Percentiles rank a stretch among this genome's conserved stretches.
These are phyloP conservation scores for Mormyrus proboscirostris DNA, from an alignment of 2,797 vertebrate genomes.

Conservation along the genomic window DNA sequence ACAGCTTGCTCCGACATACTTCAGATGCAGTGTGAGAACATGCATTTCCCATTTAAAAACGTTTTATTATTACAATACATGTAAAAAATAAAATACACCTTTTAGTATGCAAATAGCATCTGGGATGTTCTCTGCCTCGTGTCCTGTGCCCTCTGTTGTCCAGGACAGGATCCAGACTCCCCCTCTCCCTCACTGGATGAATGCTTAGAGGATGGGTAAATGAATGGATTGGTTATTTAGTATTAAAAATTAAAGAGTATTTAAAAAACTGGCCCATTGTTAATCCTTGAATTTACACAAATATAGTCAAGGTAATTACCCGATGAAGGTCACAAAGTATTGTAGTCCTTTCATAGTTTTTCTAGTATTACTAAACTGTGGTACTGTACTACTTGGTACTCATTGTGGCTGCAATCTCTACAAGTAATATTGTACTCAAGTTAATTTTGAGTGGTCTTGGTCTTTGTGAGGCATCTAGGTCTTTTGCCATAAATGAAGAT, in stretches of 20 bases:
- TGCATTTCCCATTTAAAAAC: constrained; percentile 54
- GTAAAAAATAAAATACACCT: neutral
- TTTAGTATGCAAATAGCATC: neutral
- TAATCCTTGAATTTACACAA: neutral
- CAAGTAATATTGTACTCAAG: neutral
- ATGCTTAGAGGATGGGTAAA: neutral
- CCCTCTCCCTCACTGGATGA: neutral
- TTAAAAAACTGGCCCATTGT: neutral
- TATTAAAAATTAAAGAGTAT: neutral
- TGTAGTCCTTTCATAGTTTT: neutral
- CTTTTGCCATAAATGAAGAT: neutral
- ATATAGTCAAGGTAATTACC: neutral
- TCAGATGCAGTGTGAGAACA: constrained; percentile 45
- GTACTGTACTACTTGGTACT: neutral
- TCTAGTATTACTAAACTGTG: neutral
- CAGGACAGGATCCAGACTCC: neutral
- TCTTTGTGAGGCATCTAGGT: neutral
- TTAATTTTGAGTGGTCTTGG: neutral
- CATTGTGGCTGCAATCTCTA: neutral
- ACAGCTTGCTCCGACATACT: constrained; percentile 37
- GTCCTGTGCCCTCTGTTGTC: neutral
- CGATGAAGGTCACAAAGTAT: neutral
- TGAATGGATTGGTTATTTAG: neutral
- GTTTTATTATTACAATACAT: neutral
- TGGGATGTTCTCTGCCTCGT: neutral